A percentile compares a stretch with the other conserved stretches of the same genome.
Evolutionary conservation across 2,888 invertebrate species (phyloP).

Genomic region (Tromatobia lineatoria): DNA sequence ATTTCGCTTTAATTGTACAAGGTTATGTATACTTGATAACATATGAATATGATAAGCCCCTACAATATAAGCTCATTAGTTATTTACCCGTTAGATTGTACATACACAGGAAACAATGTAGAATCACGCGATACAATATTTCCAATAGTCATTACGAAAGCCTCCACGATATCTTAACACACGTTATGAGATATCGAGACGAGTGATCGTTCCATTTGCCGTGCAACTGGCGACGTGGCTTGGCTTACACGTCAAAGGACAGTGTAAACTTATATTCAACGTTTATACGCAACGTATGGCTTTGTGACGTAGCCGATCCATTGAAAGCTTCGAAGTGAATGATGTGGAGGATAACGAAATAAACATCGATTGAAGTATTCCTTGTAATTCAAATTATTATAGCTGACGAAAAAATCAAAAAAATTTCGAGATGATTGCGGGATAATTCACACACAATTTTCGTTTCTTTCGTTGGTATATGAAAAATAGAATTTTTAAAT

Average conservation of each 20-base stretch:
- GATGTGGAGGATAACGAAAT: neutral
- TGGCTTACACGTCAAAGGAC: slow-evolving; percentile 12
- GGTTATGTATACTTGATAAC: neutral
- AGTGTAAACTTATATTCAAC: neutral
- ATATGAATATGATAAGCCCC: neutral
- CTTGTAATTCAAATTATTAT: too few relatives aligned
- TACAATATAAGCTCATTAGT: neutral
- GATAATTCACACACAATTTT: too few relatives aligned
- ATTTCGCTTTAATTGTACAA: neutral
- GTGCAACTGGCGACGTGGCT: slow-evolving; percentile 21
- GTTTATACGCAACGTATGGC: neutral
- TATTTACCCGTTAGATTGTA: neutral
- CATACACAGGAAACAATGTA: neutral
- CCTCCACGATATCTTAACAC: neutral
- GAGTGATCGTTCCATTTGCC: neutral
- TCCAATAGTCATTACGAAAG: neutral
- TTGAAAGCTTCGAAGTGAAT: neutral
- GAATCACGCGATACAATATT: slow-evolving; percentile 5
- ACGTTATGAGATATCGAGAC: neutral
- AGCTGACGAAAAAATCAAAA: too few relatives aligned
- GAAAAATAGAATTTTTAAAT: too few relatives aligned
- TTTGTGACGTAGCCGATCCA: neutral
- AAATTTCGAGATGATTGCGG: too few relatives aligned
- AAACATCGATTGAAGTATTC: neutral
- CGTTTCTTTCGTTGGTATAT: too few relatives aligned